A percentile compares a stretch with the other conserved stretches of the same genome.
phyloP scores from a whole-genome alignment of 2,888 invertebrate species.

The Rambutsinella grinnellia region DNA sequence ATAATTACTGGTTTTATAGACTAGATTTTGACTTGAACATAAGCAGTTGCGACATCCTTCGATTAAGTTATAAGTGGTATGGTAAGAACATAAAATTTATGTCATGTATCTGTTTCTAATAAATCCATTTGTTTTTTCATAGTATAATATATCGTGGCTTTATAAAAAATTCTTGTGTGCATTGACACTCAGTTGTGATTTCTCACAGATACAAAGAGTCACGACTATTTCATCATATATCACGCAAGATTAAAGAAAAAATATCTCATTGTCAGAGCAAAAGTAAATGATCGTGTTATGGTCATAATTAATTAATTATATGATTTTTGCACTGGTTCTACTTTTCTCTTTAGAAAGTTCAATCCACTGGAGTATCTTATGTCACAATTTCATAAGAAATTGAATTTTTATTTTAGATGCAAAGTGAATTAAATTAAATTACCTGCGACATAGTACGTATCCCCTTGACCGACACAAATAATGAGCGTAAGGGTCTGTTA shows the following conservation, averaged over 20 bases:
- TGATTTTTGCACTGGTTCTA: no score
- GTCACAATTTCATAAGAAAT: no score
- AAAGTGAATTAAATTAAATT: constrained; percentile 10
- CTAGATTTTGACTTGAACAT: not conserved
- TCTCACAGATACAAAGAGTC: not conserved
- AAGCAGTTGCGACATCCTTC: not conserved
- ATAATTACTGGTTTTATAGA: not conserved
- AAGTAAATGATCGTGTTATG: no score
- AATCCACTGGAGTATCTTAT: no score
- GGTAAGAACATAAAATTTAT: not conserved
- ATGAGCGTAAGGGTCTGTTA: constrained; percentile 62
- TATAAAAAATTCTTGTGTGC: no score
- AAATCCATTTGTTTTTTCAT: no score
- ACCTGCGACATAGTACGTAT: constrained; percentile 54
- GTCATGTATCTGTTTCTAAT: not conserved
- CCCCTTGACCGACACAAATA: constrained; percentile 61
- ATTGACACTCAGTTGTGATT: not conserved
- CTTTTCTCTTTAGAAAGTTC: no score
- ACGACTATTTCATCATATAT: not conserved
- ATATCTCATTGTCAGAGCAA: no score
- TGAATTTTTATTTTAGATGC: no score
- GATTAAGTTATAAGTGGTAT: not conserved
- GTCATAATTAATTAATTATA: no score
- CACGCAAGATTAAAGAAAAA: no score
- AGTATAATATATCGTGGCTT: no score